A percentile compares a stretch with the other conserved stretches of the same genome.
These are phyloP conservation scores for Bucco capensis DNA, from an alignment of 2,113 vertebrate genomes.

Conservation along the genomic window DNA sequence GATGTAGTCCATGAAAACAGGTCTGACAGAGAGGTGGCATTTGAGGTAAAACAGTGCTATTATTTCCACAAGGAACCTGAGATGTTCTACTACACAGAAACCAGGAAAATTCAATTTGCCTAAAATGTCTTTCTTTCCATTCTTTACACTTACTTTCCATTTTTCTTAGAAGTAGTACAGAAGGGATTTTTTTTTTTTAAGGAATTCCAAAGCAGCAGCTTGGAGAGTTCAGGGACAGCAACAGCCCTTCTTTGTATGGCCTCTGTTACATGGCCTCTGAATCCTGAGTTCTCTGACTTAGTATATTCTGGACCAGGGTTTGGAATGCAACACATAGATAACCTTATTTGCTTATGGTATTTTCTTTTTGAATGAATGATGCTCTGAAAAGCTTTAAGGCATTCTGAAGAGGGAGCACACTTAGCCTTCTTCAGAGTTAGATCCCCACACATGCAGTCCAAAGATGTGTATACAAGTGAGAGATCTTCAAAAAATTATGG, in stretches of 20 bases:
- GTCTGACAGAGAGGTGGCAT: background rate
- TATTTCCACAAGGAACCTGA: background rate
- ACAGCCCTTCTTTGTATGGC: background rate
- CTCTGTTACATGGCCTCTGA: background rate
- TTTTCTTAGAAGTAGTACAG: background rate
- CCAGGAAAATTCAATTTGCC: background rate
- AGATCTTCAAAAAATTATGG: background rate
- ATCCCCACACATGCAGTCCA: background rate
- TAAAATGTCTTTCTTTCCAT: background rate
- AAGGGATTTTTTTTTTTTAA: background rate
- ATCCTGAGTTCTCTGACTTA: background rate
- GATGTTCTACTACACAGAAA: background rate
- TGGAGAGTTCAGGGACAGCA: background rate
- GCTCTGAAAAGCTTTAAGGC: background rate
- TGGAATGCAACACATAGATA: background rate
- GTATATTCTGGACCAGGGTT: background rate
- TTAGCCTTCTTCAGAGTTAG: background rate
- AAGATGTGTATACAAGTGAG: background rate
- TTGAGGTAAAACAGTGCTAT: background rate
- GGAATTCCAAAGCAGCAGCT: background rate
- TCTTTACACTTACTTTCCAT: background rate
- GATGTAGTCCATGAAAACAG: background rate
- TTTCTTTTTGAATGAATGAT: background rate
- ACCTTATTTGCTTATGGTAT: background rate
- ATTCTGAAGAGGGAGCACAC: background rate